phyloP scores from a whole-genome alignment of 2,113 vertebrate genomes.

The Mesembrinibis cayennensis region DNA sequence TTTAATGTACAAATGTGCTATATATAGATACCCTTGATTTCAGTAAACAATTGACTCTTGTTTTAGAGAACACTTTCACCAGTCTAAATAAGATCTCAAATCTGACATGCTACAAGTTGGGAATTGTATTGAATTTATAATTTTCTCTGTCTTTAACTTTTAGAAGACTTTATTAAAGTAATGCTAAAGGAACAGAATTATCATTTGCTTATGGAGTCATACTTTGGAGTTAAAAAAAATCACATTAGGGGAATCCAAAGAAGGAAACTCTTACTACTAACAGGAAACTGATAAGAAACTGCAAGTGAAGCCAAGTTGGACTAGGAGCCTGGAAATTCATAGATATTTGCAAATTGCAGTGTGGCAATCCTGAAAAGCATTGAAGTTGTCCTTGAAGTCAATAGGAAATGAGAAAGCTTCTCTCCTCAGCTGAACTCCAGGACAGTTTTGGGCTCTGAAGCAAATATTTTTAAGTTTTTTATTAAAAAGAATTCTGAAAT shows the following conservation, averaged over 20 bases:
- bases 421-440: conserved; percentile 25
- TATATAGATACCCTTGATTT: not conserved
- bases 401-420: not conserved
- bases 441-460: not conserved
- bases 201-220: not conserved
- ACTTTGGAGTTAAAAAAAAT: not conserved
- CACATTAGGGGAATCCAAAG: conserved; percentile 5
- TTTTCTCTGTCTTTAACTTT: not conserved
- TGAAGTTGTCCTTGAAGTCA: not conserved
- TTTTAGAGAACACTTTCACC: not conserved
- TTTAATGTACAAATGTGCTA: not conserved
- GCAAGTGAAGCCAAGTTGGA: conserved; percentile 23
- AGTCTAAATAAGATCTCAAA: not conserved
- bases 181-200: not conserved
- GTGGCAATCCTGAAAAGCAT: conserved; percentile 31
- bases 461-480: not conserved
- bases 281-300: conserved; percentile 52
- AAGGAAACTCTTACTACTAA: conserved; percentile 45
- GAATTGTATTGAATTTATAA: not conserved
- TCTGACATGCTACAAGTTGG: not conserved
- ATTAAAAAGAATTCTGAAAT: not conserved
- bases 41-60: not conserved
- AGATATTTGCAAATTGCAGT: conserved; percentile 17
- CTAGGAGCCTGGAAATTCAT: conserved; percentile 21
- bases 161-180: not conserved